Evolutionary conservation across 92 coral and sea anemone species (phyloP).

Genomic region (Plumapathes pennacea): DNA sequence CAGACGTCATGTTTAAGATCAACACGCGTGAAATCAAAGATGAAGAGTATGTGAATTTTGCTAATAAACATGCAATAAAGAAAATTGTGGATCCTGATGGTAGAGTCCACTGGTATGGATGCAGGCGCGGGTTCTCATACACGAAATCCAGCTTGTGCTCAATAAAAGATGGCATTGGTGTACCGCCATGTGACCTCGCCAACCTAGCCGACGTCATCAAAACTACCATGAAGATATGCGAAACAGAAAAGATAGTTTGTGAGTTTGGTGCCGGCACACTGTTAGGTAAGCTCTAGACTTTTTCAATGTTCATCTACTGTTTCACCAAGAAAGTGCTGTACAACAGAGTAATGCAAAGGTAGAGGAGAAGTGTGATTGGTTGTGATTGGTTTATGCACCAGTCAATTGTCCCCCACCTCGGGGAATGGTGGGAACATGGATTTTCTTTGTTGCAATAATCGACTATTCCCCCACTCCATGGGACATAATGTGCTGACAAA

Average conservation of each 20-base stretch:
- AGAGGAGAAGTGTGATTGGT: too few relatives aligned
- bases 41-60: too few relatives aligned
- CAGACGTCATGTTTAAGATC: too few relatives aligned
- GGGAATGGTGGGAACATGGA: too few relatives aligned
- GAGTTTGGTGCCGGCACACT: slow-evolving; percentile 17
- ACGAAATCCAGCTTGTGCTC: slow-evolving; percentile 3
- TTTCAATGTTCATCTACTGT: not conserved
- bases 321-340: not conserved
- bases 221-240: slow-evolving; percentile 5
- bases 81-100: slow-evolving; percentile 11
- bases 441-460: not conserved
- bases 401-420: too few relatives aligned
- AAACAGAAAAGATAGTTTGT: slow-evolving; percentile 3
- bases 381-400: too few relatives aligned
- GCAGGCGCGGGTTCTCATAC: too few relatives aligned
- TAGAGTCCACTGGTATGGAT: too few relatives aligned
- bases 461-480: too few relatives aligned
- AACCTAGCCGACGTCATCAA: slow-evolving; percentile 14
- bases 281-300: slow-evolving; percentile 2
- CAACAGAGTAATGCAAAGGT: too few relatives aligned
- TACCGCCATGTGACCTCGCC: slow-evolving; percentile 15
- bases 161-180: slow-evolving; percentile 14
- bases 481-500: too few relatives aligned
- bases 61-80: slow-evolving; percentile 13
- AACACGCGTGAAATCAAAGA: too few relatives aligned